These are phyloP conservation scores for Strigamia transsilvanica DNA, from an alignment of 2,888 invertebrate species.

Conservation along the genomic window DNA sequence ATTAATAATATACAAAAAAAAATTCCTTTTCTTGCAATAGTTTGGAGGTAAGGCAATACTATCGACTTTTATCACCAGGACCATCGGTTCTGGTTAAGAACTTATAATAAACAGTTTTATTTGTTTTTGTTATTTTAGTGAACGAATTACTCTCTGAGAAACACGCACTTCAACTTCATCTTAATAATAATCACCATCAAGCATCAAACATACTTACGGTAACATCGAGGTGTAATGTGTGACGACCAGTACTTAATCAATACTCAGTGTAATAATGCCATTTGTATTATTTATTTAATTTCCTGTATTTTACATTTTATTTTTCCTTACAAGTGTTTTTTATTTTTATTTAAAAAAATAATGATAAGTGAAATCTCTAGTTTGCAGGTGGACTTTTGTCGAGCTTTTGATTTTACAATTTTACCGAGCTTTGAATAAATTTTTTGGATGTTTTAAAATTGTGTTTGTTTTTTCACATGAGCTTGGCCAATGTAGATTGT, in stretches of 20 bases:
- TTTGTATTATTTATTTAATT: constrained; percentile 9
- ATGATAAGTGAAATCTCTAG: neutral
- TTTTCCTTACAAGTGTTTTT: neutral
- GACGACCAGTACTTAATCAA: constrained; percentile 32
- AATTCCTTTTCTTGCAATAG: neutral
- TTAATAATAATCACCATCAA: constrained; percentile 2
- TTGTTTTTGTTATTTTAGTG: neutral
- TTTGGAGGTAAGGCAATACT: neutral
- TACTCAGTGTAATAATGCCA: constrained; percentile 25
- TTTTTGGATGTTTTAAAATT: constrained; percentile 20
- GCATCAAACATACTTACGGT: neutral
- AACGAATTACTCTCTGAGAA: neutral
- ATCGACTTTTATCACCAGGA: neutral
- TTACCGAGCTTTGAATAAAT: neutral
- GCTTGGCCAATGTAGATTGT: too few relatives aligned
- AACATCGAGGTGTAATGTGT: neutral
- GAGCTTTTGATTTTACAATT: neutral
- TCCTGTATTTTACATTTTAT: neutral
- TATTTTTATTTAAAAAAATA: neutral
- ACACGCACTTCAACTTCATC: neutral
- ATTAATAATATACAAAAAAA: neutral
- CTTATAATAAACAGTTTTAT: too few relatives aligned
- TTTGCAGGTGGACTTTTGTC: neutral
- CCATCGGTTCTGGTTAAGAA: too few relatives aligned
- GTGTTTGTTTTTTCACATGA: too few relatives aligned